phyloP scores from a whole-genome alignment of 2,113 vertebrate genomes.

The Campylomormyrus numenius region DNA sequence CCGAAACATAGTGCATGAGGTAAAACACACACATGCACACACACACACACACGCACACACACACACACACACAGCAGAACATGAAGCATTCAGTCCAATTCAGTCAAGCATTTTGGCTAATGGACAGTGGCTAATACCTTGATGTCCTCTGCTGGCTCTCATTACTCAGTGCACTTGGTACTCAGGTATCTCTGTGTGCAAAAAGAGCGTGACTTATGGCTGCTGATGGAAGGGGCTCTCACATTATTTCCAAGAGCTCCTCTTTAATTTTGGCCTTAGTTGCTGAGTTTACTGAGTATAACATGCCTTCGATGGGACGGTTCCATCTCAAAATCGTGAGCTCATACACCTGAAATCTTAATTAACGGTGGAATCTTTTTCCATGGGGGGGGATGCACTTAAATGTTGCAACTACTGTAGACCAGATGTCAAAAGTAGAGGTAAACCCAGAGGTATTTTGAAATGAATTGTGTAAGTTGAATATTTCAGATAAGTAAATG shows the following conservation, averaged over 20 bases:
- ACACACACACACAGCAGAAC: not conserved
- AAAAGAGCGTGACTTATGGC: not conserved
- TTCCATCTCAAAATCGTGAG: not conserved
- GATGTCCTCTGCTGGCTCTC: not conserved
- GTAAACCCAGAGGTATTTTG: not conserved
- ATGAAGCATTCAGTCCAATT: not conserved
- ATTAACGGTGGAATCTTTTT: not conserved
- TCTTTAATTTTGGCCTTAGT: not conserved
- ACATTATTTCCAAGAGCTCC: not conserved
- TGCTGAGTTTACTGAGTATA: not conserved
- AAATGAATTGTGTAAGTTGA: not conserved
- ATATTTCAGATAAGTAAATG: not conserved
- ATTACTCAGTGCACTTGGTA: too few relatives aligned
- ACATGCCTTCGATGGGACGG: not conserved
- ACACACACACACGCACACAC: not conserved
- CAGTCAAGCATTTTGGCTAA: not conserved
- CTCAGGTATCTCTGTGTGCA: not conserved
- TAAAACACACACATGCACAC: not conserved
- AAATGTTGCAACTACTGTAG: not conserved
- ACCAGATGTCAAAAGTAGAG: not conserved
- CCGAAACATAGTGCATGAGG: not conserved
- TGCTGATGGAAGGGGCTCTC: not conserved
- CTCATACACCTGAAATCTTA: not conserved
- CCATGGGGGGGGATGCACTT: not conserved
- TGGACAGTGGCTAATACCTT: not conserved